Conservation (phyloP, 2,113 vertebrate species). For the Ploceus nigricollis region DNA sequence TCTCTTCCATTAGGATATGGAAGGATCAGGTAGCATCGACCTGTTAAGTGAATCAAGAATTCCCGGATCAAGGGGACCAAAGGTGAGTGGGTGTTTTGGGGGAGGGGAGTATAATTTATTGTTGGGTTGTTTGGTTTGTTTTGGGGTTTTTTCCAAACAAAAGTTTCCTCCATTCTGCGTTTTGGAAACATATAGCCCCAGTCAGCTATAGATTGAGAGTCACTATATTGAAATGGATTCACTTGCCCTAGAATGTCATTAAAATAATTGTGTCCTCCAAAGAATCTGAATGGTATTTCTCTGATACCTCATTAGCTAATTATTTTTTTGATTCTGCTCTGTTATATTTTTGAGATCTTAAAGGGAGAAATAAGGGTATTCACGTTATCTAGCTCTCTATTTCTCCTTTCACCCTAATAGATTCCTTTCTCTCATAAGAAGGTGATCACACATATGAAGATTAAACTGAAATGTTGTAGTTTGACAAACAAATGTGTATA, state of each 20-base stretch:
- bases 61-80: constrained; percentile 45
- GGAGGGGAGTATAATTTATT: neutral
- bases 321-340: neutral
- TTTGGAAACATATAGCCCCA: neutral
- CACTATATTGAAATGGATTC: neutral
- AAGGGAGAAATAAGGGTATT: neutral
- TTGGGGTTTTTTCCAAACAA: fast-evolving
- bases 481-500: neutral
- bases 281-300: neutral
- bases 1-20: constrained; percentile 78
- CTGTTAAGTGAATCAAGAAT: constrained; percentile 40
- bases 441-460: neutral
- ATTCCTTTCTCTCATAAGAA: neutral
- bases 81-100: constrained; percentile 58
- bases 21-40: constrained; percentile 78
- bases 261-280: neutral
- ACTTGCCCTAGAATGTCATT: neutral
- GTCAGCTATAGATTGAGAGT: neutral
- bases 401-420: neutral
- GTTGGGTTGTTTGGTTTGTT: neutral
- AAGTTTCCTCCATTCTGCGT: neutral
- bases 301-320: neutral
- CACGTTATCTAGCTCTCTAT: neutral
- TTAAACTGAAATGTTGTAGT: neutral
- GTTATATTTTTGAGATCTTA: neutral